Percentiles rank a stretch among this genome's conserved stretches.
These are phyloP conservation scores for Drosophila busckii DNA, from an alignment of 1,140 invertebrate genomes.

Conservation along the genomic window DNA sequence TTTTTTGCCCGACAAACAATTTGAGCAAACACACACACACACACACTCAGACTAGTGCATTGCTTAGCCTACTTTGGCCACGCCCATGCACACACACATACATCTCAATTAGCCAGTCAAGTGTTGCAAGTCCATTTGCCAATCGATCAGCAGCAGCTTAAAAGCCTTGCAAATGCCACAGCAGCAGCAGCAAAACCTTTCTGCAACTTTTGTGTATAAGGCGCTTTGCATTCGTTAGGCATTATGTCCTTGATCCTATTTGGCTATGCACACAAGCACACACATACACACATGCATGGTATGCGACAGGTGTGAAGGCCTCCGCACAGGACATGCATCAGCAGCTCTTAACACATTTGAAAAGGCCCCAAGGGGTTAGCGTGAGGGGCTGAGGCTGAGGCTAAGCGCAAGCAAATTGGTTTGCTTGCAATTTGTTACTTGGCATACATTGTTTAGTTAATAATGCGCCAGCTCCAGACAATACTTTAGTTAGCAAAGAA, in stretches of 20 bases:
- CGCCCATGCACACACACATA: neutral
- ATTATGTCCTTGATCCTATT: conserved; percentile 63
- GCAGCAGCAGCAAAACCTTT: neutral
- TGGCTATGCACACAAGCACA: conserved; percentile 41
- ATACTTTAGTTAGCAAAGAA: no score
- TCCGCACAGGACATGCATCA: conserved; percentile 15
- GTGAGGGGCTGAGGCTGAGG: no score
- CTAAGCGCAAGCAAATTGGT: no score
- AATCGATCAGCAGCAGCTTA: conserved; percentile 46
- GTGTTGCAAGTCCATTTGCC: conserved; percentile 43
- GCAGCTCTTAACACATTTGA: no score
- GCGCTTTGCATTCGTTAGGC: conserved; percentile 11
- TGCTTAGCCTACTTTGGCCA: neutral
- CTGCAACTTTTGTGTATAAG: neutral
- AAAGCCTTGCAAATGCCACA: no score
- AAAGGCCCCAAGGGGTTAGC: no score
- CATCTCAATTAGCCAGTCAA: conserved; percentile 18
- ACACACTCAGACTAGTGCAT: neutral
- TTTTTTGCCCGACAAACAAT: conserved; percentile 36
- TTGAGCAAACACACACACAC: conserved; percentile 24
- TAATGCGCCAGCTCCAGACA: no score
- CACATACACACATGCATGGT: conserved; percentile 26
- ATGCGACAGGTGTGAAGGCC: conserved; percentile 43
- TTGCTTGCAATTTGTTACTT: no score
- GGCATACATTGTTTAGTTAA: no score